Base-by-base conservation (phyloP, 92 coral and sea anemone species). In the Virgularia gustaviana region DNA sequence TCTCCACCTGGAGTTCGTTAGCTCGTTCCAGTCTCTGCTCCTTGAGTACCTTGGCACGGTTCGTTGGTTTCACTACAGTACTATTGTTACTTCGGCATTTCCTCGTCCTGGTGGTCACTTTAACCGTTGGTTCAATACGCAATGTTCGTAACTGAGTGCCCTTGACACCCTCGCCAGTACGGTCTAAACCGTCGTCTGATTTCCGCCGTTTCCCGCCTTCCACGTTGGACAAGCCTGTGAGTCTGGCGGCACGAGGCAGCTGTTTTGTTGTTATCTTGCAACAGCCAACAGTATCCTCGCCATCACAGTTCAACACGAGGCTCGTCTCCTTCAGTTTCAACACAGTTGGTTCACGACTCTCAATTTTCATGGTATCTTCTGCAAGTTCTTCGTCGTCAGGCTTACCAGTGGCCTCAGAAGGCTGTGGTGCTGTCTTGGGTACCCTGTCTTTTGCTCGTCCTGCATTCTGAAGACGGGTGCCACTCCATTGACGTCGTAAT, bases 371-470 rank as follows among this genome's bases (percentile, higher is more conserved):
- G 44, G 63, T 55, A 44, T 36, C 2, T 29, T 18, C 45, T 29
- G 62, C 6, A 19, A 34, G 57, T 18, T 11, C 23, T 3, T 32
- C 43, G 59, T 73, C 34, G 63, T 25, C 27, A 41, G 0, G 10
- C 35, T 36, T 49, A 29, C 37, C 58, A 33, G 62, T 31, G 44
- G 31, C 16, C 15, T 75, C 77, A 49, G 85, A 61, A 44, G 74
- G 38, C 45, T n/a, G 73, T 55, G n/a, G 67, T 31, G 30, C 72
- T 73, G 27, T 83, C 78, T 60, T 62, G 66, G 51, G 59, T 59
- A 18, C 15, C 52, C 4, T 82, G 44, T 33, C 49, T 60, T 25
- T 72, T 55, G 54, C 62, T 13, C 63, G 44, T 83, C 32, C 23
- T 6, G 33, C 59, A 51, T 28, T 65, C 70, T 76, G 41, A 18